Evolutionary conservation across 1,140 invertebrate species (phyloP).

Genomic region (Diploscapter pachys): DNA sequence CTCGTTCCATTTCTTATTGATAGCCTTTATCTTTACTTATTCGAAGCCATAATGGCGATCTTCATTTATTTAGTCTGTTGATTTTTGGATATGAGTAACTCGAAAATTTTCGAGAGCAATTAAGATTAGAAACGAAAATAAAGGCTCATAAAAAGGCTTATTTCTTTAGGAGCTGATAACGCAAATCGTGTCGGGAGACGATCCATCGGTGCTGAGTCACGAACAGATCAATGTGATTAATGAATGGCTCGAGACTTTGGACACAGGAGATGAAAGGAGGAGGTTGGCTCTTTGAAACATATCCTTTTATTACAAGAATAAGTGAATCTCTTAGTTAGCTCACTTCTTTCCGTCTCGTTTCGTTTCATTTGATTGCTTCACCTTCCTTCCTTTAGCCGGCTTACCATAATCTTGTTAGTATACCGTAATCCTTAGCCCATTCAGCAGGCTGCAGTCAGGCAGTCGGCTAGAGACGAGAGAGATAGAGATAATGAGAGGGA

Average conservation of each 20-base stretch:
- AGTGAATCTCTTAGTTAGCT: not conserved
- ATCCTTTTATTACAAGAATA: not conserved
- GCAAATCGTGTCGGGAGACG: conserved; percentile 39
- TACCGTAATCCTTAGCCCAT: conserved; percentile 1
- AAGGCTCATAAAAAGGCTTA: not conserved
- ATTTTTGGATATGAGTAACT: too few relatives aligned
- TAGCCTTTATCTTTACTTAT: too few relatives aligned
- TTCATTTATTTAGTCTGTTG: too few relatives aligned
- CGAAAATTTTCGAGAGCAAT: too few relatives aligned
- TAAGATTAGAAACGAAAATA: not conserved
- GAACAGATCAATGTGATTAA: conserved; percentile 38
- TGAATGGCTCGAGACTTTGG: conserved; percentile 39
- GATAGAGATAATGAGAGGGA: not conserved
- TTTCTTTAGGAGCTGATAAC: conserved; percentile 38
- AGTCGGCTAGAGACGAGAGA: not conserved
- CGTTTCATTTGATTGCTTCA: not conserved
- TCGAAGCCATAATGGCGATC: too few relatives aligned
- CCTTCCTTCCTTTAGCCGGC: not conserved
- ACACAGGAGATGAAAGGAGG: conserved; percentile 27
- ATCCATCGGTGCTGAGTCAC: conserved; percentile 32
- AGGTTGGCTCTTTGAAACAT: conserved; percentile 18
- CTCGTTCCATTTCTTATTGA: too few relatives aligned
- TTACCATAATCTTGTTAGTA: conserved; percentile 4
- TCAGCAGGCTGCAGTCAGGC: not conserved
- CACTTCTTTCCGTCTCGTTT: not conserved